Evolutionary conservation across 2,797 vertebrate genomes (phyloP), one percentile per base, ranked within the genome.

Genomic region (Phrynocephalus guinanensis): DNA sequence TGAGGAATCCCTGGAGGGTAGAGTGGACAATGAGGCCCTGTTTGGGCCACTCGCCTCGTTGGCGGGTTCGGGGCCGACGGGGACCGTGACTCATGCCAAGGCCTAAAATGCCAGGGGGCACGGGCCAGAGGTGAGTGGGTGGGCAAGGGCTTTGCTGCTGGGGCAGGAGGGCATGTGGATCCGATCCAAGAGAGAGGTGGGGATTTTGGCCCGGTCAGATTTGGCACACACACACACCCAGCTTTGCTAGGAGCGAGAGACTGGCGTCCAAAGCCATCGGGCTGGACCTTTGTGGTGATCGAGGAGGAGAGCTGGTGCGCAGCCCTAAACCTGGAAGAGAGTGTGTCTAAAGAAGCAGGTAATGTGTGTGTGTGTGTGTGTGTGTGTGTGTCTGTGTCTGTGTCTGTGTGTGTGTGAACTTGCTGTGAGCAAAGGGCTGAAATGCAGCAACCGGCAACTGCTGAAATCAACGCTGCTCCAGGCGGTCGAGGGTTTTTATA

Each of bases 21-120:
- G 71, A 81, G 60, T 56, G 87, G 87, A 88, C 87, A 88, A 88
- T 88, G 83, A 28, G 22, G 44, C 83, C 87, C 87, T 88, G 87
- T 88, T 71, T 85, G 87, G 70, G 83, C 70, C 87, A 76, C 87
- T 81, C 70, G 87, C 78, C 87, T 88, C 24, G n/a, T 88, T 1
- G 83, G 83, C 83, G 77, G 83, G 78, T 38, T 38, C 28, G 26
- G 87, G 87, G 87, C 68, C 83, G 48, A 44, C 60, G 83, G 78
- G 87, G 86, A 77, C 56, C n/a, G 20, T 88, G 83, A 88, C 70
- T 88, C 87, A 85, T 75, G 87, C 87, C 87, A 85, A n/a, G 83
- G 83, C 83, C 80, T 44, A 78, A 88, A 88, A 88, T 88, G 87
- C 83, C 87, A 88, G 44, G 87, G 87, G 83, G 78, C 87, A 88